phyloP scores from a whole-genome alignment of 2,888 invertebrate genomes.

The Leptopilina myrica region DNA sequence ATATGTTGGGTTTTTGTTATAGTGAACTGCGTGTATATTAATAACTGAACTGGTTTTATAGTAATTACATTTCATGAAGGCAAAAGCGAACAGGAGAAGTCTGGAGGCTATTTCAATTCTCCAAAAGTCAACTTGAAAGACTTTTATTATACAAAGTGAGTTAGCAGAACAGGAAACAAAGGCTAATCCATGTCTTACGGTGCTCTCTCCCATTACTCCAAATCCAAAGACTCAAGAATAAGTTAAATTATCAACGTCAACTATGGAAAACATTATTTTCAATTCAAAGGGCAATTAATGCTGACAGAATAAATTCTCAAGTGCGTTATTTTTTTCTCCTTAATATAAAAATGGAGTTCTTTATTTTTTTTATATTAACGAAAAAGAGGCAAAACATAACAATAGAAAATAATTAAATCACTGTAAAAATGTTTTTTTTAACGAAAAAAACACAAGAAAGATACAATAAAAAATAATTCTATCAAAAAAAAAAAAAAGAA shows the following conservation, averaged over 20 bases:
- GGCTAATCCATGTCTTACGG: slow-evolving; percentile 12
- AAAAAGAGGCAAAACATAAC: too few relatives aligned
- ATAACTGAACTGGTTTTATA: slow-evolving; percentile 2
- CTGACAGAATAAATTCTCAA: not conserved
- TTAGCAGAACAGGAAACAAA: slow-evolving; percentile 20
- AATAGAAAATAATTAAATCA: too few relatives aligned
- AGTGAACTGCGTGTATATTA: too few relatives aligned
- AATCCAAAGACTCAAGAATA: not conserved
- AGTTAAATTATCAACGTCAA: slow-evolving; percentile 12
- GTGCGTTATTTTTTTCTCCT: not conserved
- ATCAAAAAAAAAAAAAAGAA: too few relatives aligned
- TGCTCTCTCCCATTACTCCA: slow-evolving; percentile 14
- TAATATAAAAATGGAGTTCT: too few relatives aligned
- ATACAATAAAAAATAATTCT: too few relatives aligned
- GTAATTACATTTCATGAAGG: slow-evolving; percentile 11
- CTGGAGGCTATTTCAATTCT: slow-evolving; percentile 8
- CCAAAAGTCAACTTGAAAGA: slow-evolving; percentile 16
- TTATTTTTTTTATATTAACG: too few relatives aligned
- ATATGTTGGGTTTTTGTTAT: too few relatives aligned
- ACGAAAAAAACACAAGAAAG: too few relatives aligned
- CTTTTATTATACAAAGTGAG: slow-evolving; percentile 20
- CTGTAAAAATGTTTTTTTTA: too few relatives aligned
- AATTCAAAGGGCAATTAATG: slow-evolving; percentile 4
- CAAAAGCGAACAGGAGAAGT: not conserved
- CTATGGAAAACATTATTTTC: not conserved